phyloP scores from a whole-genome alignment of 2,113 vertebrate genomes.

The Merops nubicus region DNA sequence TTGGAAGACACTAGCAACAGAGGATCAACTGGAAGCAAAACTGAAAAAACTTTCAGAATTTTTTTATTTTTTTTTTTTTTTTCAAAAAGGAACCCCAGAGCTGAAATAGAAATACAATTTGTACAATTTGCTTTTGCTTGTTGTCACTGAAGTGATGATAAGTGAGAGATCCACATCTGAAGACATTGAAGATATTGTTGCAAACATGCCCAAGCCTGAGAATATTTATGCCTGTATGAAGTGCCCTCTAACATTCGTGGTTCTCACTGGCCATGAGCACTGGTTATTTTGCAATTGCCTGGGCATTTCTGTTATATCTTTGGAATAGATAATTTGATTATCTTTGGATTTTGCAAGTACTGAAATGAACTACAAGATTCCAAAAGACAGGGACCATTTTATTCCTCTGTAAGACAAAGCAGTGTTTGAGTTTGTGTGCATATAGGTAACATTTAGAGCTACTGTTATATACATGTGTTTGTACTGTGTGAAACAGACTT shows the following conservation, averaged over 20 bases:
- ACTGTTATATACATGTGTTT: background rate
- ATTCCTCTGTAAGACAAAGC: background rate
- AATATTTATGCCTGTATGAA: background rate
- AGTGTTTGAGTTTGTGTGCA: slow-evolving; percentile 7
- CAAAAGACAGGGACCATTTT: background rate
- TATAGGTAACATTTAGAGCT: background rate
- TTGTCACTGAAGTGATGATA: background rate
- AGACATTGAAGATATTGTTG: background rate
- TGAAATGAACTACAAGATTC: background rate
- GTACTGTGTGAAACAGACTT: slow-evolving; percentile 31
- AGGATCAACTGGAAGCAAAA: background rate
- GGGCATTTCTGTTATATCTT: background rate
- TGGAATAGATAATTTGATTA: background rate
- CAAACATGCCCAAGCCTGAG: background rate
- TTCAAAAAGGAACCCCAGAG: background rate
- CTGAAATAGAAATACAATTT: background rate
- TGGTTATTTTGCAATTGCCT: background rate
- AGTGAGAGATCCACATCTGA: background rate
- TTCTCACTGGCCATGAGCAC: background rate
- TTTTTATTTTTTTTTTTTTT: too few relatives aligned
- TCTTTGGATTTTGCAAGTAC: background rate
- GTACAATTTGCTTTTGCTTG: background rate
- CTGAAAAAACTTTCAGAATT: background rate
- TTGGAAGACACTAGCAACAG: background rate
- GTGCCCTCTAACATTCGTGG: background rate